Conservation (phyloP, 2,797 vertebrate species). For the Oreochromis mossambicus region DNA sequence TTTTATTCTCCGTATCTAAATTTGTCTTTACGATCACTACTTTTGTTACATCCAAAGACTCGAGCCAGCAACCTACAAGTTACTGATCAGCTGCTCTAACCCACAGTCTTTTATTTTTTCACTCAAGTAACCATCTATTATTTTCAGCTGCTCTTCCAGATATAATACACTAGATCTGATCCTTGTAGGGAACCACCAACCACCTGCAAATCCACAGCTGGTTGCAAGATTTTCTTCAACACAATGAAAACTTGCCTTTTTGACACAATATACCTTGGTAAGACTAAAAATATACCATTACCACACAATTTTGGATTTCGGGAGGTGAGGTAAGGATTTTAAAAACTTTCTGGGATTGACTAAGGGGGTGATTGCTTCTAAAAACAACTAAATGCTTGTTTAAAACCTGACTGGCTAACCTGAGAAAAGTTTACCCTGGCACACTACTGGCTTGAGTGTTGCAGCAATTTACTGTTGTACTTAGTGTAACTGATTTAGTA, state of each 20-base stretch:
- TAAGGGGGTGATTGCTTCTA: neutral
- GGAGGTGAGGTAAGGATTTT: neutral
- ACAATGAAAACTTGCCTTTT: neutral
- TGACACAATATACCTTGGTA: neutral
- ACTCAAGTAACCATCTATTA: neutral
- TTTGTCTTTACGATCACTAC: neutral
- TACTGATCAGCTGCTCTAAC: neutral
- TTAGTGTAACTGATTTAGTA: slow-evolving; percentile 17
- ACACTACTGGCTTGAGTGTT: neutral
- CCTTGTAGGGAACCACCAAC: neutral
- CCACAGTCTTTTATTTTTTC: neutral
- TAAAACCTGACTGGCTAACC: neutral
- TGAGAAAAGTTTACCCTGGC: neutral
- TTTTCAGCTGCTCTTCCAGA: neutral
- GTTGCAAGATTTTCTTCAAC: neutral
- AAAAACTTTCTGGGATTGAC: neutral
- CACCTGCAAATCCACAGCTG: neutral
- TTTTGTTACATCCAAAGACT: neutral
- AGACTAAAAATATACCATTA: neutral
- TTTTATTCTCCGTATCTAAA: neutral
- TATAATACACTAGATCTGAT: neutral
- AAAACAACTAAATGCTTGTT: neutral
- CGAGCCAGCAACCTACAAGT: neutral
- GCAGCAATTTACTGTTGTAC: neutral
- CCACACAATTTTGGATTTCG: neutral